Base-by-base conservation (phyloP, 2,797 vertebrate species). In the Acrossocheilus wenchowensis region DNA sequence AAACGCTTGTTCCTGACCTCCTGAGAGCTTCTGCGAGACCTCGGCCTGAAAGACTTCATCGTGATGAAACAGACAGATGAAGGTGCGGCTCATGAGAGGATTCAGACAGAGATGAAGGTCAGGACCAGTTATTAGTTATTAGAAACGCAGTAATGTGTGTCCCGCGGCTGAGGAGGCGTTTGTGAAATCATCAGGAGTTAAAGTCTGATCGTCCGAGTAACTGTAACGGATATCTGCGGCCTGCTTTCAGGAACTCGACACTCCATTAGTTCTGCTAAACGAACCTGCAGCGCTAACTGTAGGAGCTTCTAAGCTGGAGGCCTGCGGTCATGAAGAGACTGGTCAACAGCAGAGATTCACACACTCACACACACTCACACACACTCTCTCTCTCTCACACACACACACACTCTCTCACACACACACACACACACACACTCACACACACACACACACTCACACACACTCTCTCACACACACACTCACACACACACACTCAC, bases 221-320 rank as follows among this genome's bases (percentile, higher is more conserved):
- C 93, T 43, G 7, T 43, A 43, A 43, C 41, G 9, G 41, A 43
- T 43, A 43, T 43, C 41, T 43, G 41, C 8, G 2, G 36, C 36
- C 89, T 90, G 86, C 82, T 90, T 91, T 89, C 89, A 91, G 12
- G 90, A 98, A 98, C 93, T 88, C 90, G 95, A 98, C 94, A 96
- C 97, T 96, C 41, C 8, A 43, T 43, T 43, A 9, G 41, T 43
- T 43, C 97, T 98, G 41, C 8, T 43, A 90, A 96, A 97, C 96
- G 96, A 95, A 97, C 97, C 96, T 85, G 96, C 96, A 97, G 96
- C 94, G 81, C 95, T 97, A 52, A 52, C 6, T 6, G 1, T 6
- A 6, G 39, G 39, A 39, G 39, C 39, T 6, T 39, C 5, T 39
- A 6, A 39, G 39, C 39, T 36, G 34, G 34, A 36, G 34, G 34